Base-by-base conservation (phyloP, 2,888 invertebrate genomes). In the Synanthedon formicaeformis region DNA sequence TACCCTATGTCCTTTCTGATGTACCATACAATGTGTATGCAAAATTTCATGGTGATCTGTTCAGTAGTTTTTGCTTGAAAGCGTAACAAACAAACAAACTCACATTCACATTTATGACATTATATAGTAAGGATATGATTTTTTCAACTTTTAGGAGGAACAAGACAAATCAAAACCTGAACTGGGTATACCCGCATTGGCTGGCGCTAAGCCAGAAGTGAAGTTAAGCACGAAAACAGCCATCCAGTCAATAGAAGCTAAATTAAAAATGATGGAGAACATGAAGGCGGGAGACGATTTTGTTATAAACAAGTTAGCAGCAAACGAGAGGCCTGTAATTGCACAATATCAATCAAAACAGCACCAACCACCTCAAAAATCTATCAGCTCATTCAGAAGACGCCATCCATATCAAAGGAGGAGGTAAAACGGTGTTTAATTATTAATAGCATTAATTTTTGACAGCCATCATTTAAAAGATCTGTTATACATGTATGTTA, bases 231-330 rank as follows among this genome's bases (percentile, higher is more conserved):
- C 92, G 64, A 91, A 92, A 68, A 92, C 92, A 8, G 94, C 95
- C 53, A 96, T 96, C 60, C 93, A 93, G 69, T 95, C 95, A 0
- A 96, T 96, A 56, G 96, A 96, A 74, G 94, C 94, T 0, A 96
- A 96, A 76, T 81, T 96, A 1, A 94, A 93, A 68, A 83, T 93
- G 73, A 92, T 96, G 91, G 93, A 94, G 63, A 90, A 89, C 58
- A 89, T 90, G 71, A 88, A 90, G 61, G 88, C 90, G 0, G 89
- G 90, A 50, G 92, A 93, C 59, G 94, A 94, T 67, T 90, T 95
- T 63, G 92, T 93, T 54, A 88, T 94, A 4, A 94, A 94, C 69
- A 92, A 92, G 67, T 86, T 92, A 3, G 88, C 91, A 11, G 89
- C 91, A 0, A 77, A 89, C 27, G 92, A 93, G 66, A 81, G 91